These are phyloP conservation scores for Melanotaenia maccullochi DNA, from an alignment of 2,797 vertebrate genomes.

Conservation along the genomic window DNA sequence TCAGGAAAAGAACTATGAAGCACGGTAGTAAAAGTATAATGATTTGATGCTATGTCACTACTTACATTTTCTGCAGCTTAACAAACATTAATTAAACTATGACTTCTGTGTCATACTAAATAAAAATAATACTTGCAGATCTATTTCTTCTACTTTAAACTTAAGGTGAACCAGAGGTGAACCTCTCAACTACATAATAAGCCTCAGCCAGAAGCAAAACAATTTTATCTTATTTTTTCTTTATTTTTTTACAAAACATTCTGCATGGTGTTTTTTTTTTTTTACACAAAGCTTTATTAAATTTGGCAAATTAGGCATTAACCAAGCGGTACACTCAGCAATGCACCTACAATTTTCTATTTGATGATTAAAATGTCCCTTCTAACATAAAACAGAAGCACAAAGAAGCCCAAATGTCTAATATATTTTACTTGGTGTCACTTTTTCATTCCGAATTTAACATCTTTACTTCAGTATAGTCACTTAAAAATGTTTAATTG, in stretches of 20 bases:
- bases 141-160: background rate
- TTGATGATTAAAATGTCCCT: background rate
- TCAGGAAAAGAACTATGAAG: background rate
- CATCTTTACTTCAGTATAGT: background rate
- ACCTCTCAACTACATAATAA: background rate
- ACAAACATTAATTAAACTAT: background rate
- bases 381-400: background rate
- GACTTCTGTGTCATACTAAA: background rate
- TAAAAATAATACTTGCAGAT: background rate
- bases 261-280: background rate
- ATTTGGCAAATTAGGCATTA: background rate
- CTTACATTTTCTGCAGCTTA: background rate
- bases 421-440: constrained; percentile 23
- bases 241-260: background rate
- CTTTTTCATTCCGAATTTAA: constrained; percentile 10
- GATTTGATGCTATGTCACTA: background rate
- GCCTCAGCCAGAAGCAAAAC: background rate
- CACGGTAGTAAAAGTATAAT: background rate
- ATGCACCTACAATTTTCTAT: background rate
- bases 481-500: background rate
- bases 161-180: background rate
- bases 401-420: constrained; percentile 4
- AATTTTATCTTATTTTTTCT: background rate
- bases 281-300: background rate
- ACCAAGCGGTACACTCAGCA: no score